Evolutionary conservation across 2,888 invertebrate genomes (phyloP).

Genomic region (Microctonus aethiopoides): DNA sequence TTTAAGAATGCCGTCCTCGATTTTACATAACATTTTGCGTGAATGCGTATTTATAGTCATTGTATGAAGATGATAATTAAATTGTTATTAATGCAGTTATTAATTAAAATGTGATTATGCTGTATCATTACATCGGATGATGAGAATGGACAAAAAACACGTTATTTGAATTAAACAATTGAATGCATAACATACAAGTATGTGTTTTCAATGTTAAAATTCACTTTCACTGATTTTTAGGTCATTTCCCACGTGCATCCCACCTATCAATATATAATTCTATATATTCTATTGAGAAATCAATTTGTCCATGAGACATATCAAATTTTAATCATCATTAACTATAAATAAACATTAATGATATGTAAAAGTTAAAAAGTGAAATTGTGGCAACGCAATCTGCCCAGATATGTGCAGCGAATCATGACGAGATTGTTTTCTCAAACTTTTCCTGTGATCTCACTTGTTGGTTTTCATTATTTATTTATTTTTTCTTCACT

Average conservation of each 20-base stretch:
- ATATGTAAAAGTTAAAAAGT: conserved; percentile 22
- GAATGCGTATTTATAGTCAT: conserved; percentile 10
- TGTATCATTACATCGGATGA: neutral
- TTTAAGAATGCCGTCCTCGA: conserved; percentile 38
- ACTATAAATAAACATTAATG: conserved; percentile 6
- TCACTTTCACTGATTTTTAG: conserved; percentile 26
- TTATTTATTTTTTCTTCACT: neutral
- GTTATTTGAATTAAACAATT: too few species aligned
- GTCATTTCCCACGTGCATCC: conserved; percentile 19
- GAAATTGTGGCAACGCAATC: conserved; percentile 24
- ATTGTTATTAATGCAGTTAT: conserved; percentile 18
- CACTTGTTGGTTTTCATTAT: neutral
- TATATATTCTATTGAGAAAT: neutral
- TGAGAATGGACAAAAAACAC: neutral
- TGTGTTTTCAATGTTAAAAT: neutral
- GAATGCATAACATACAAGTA: too few species aligned
- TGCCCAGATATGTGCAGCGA: conserved; percentile 10
- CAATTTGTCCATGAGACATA: conserved; percentile 5
- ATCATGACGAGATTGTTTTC: conserved; percentile 23
- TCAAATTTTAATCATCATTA: neutral
- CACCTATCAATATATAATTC: neutral
- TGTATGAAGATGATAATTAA: conserved; percentile 17
- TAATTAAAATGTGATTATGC: conserved; percentile 10
- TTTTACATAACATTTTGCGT: conserved; percentile 29
- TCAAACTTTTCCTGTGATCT: conserved; percentile 26